Evolutionary conservation across 2,113 vertebrate species (phyloP), one percentile per base, ranked within the genome.

Genomic region (Dromaius novaehollandiae): DNA sequence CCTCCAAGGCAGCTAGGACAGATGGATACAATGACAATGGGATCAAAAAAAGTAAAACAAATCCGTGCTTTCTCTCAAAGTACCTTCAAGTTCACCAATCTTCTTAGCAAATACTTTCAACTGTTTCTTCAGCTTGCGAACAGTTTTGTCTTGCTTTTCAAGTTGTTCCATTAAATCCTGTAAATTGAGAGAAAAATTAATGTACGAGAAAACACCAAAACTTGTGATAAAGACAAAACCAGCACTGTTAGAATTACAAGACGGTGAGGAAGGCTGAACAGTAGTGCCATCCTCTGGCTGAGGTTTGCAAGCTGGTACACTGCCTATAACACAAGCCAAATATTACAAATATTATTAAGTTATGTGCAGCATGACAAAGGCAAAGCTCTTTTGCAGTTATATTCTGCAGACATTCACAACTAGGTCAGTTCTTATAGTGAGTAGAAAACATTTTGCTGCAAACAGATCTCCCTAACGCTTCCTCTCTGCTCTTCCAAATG

Each of bases 121-220:
- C 96, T 99, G 99, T 90, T 99, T 99, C 98, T 99, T 99, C 71
- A 99, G 98, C 96, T 99, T 99, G 86, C 99, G 99, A 86, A 99
- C 99, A n/a, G 99, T 99, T 97, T 99, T 99, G 97, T 99, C 99
- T 97, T 99, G 99, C 94, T 99, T 99, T 98, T 99, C 99, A 94
- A 99, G 97, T 97, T 99, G 99, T 95, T 99, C 99, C 99, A 99
- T 99, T 64, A 99, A 98, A 98, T 99, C 99, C 99, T 99, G 94
- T 74, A 74, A 81, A 92, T 96, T n/a, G 56, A 95, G 53, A 96
- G 48, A 64, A 88, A 13, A 48, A 79, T 44, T 82, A 68, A 93
- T 79, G 28, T 32, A 76, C 3, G 26, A 94, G 86, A 93, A 26
- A 90, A n/a, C 11, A 16, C 44, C 26, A 13, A 6, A n/a, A 14